Evolutionary conservation across 1,140 invertebrate genomes (phyloP).

Genomic region (Drosophila ananassae): DNA sequence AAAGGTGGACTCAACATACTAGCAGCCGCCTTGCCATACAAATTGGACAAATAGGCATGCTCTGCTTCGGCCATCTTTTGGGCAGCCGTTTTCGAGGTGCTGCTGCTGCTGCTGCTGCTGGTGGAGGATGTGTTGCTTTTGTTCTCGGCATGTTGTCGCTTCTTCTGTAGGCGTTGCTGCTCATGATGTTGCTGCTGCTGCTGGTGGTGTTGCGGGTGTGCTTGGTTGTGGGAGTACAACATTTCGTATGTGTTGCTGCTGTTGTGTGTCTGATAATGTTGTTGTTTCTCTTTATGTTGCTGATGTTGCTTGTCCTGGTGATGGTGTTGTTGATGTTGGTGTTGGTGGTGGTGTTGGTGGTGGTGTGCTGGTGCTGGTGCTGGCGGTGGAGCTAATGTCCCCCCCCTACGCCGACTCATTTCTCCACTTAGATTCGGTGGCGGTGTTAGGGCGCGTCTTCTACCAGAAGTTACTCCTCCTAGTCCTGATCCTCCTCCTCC

Average conservation of each 20-base stretch:
- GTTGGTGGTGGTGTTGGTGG: slow-evolving; percentile 30
- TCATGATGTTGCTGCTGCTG: slow-evolving; percentile 47
- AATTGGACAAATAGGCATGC: slow-evolving; percentile 69
- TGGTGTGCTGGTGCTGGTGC: slow-evolving; percentile 37
- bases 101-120: background rate
- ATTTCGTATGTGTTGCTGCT: slow-evolving; percentile 70
- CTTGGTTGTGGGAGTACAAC: slow-evolving; percentile 83
- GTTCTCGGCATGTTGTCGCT: slow-evolving; percentile 62
- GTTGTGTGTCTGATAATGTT: slow-evolving; percentile 49
- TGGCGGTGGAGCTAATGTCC: slow-evolving; percentile 60
- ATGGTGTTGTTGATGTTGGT: slow-evolving; percentile 28
- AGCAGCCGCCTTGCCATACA: slow-evolving; percentile 74
- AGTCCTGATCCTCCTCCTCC: slow-evolving; percentile 5
- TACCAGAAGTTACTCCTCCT: slow-evolving; percentile 6
- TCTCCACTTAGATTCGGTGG: slow-evolving; percentile 20
- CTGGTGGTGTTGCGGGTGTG: slow-evolving; percentile 27
- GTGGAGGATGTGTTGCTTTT: slow-evolving; percentile 7
- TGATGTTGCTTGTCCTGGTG: slow-evolving; percentile 29
- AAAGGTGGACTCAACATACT: slow-evolving; percentile 76
- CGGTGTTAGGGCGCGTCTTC: slow-evolving; percentile 41
- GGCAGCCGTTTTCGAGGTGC: slow-evolving; percentile 42
- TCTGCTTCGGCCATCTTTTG: slow-evolving; percentile 74
- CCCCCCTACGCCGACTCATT: slow-evolving; percentile 24
- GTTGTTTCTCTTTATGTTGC: background rate
- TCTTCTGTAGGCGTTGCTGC: slow-evolving; percentile 62